Conservation (phyloP, 2,113 vertebrate genomes). For the Oreamnos americanus region DNA sequence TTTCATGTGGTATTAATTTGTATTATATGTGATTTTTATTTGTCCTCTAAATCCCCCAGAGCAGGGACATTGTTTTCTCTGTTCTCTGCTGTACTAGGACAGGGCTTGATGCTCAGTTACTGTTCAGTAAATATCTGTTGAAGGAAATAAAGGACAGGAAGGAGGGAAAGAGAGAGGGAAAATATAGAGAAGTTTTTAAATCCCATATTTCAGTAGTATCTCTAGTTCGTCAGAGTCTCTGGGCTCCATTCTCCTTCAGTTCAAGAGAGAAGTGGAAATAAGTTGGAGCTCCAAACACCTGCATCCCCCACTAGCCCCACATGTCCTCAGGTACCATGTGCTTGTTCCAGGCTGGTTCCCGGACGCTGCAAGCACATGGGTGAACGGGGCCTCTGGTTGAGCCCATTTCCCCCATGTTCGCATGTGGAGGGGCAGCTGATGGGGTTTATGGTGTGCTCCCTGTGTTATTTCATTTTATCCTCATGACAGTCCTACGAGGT, state of each 20-base stretch:
- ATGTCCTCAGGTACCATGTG: accelerated
- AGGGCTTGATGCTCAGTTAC: not conserved
- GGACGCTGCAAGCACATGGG: accelerated
- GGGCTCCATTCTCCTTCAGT: not conserved
- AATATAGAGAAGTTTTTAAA: not conserved
- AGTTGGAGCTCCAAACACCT: not conserved
- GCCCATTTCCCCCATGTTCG: not conserved
- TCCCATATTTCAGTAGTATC: not conserved
- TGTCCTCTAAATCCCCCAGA: not conserved
- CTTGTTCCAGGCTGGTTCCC: not conserved
- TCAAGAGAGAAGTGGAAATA: not conserved
- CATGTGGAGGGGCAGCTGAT: not conserved
- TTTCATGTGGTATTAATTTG: not conserved
- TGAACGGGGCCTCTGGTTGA: not conserved
- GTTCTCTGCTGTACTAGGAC: not conserved
- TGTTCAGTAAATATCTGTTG: not conserved
- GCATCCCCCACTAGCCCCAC: accelerated
- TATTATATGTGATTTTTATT: not conserved
- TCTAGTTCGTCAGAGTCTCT: not conserved
- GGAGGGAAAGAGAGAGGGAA: not conserved
- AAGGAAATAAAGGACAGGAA: not conserved
- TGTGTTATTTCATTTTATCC: not conserved
- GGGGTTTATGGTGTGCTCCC: not conserved
- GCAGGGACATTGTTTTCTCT: not conserved
- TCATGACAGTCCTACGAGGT: accelerated